A percentile compares a stretch with the other conserved stretches of the same genome.
Evolutionary conservation across 23 tunicate species (phyloP).

Genomic region (Halocynthia roretzi): DNA sequence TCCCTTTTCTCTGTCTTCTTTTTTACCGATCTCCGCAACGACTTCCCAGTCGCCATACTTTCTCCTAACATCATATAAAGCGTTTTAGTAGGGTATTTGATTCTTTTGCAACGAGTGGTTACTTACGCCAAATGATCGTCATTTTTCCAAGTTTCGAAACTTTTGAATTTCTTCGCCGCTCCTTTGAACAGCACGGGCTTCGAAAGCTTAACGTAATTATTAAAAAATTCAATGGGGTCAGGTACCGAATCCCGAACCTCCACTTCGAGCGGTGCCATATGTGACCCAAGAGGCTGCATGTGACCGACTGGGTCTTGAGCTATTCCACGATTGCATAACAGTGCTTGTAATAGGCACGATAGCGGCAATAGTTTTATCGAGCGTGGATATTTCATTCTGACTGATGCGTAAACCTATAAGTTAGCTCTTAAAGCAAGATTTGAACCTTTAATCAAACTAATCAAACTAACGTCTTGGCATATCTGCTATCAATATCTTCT

Average conservation of each 20-base stretch:
- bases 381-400: too few relatives aligned
- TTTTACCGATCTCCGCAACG: slow-evolving; percentile 14
- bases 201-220: slow-evolving; percentile 25
- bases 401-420: too few relatives aligned
- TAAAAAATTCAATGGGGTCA: slow-evolving; percentile 41
- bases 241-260: slow-evolving; percentile 36
- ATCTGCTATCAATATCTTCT: too few relatives aligned
- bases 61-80: not conserved
- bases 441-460: too few relatives aligned
- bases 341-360: too few relatives aligned
- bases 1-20: not conserved
- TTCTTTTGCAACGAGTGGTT: not conserved
- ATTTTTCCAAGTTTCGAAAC: slow-evolving; percentile 26
- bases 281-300: slow-evolving; percentile 59
- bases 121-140: slow-evolving; percentile 58
- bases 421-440: too few relatives aligned
- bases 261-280: slow-evolving; percentile 24
- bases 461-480: too few relatives aligned
- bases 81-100: not conserved
- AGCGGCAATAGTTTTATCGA: too few relatives aligned
- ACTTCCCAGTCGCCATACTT: slow-evolving; percentile 31
- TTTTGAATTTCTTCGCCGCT: slow-evolving; percentile 44
- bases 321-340: too few relatives aligned
- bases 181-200: slow-evolving; percentile 60
- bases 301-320: slow-evolving; percentile 50